Percentiles rank a stretch among this genome's conserved stretches.
These are phyloP conservation scores for Diaphora mendica DNA, from an alignment of 2,888 invertebrate genomes.

Conservation along the genomic window DNA sequence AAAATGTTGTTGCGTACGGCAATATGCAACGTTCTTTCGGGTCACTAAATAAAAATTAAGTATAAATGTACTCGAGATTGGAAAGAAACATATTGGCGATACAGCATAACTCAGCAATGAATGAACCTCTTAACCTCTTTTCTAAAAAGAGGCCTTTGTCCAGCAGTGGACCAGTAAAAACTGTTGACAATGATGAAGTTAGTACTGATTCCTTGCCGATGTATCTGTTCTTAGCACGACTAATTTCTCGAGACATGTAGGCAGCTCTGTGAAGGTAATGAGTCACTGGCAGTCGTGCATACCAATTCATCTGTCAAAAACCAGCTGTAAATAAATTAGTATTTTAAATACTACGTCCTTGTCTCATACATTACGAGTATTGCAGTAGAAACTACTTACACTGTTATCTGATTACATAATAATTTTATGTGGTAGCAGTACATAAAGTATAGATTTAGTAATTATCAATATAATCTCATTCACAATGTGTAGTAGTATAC, in stretches of 20 bases:
- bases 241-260: not conserved
- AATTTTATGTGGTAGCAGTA: conserved; percentile 34
- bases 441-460: conserved; percentile 43
- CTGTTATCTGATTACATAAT: conserved; percentile 35
- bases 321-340: conserved; percentile 25
- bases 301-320: conserved; percentile 36
- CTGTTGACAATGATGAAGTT: too few species aligned
- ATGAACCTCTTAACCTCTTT: not conserved
- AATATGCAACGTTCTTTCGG: conserved; percentile 35
- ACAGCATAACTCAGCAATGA: conserved; percentile 18
- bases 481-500: conserved; percentile 36
- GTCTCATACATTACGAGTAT: conserved; percentile 13
- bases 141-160: too few species aligned
- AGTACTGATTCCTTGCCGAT: not conserved
- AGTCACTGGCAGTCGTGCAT: not conserved
- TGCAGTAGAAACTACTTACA: conserved; percentile 12
- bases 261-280: not conserved
- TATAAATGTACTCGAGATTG: conserved; percentile 32
- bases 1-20: conserved; percentile 38
- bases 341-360: conserved; percentile 23
- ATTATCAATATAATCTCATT: conserved; percentile 48
- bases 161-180: too few species aligned
- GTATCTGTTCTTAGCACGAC: not conserved
- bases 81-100: conserved; percentile 25
- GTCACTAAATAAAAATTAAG: conserved; percentile 40